Conservation (phyloP, 2,113 vertebrate genomes). For the Hippotragus niger region DNA sequence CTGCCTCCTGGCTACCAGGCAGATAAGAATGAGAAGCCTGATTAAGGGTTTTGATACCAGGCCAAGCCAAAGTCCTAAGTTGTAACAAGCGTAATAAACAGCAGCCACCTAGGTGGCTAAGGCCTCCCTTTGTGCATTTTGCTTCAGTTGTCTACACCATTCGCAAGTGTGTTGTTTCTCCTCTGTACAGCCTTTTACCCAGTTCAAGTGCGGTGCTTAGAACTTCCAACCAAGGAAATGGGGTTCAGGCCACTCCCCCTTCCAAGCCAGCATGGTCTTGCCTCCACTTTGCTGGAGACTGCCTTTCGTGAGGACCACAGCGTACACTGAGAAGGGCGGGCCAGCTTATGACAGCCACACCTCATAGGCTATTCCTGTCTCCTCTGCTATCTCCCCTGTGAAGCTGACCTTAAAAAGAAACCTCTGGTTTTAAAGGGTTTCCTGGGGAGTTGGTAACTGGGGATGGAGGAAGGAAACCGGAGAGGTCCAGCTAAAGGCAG, state of each 20-base stretch:
- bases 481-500: slow-evolving; percentile 10
- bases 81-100: background rate
- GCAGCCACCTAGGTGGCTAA: background rate
- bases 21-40: background rate
- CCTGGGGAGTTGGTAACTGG: slow-evolving; percentile 4
- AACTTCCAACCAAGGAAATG: background rate
- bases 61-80: background rate
- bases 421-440: slow-evolving; percentile 10
- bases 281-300: background rate
- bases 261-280: too few relatives aligned
- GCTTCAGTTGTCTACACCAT: background rate
- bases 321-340: background rate
- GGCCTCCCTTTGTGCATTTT: background rate
- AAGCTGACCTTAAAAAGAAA: slow-evolving; percentile 12
- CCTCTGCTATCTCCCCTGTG: background rate
- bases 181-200: background rate
- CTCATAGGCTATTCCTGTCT: background rate
- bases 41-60: background rate
- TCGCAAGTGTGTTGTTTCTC: too few relatives aligned
- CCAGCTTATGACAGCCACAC: background rate
- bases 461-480: background rate
- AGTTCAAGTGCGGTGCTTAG: background rate
- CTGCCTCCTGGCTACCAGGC: background rate
- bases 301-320: background rate
- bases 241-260: background rate